These are phyloP conservation scores for Nannoperca obscura DNA, from an alignment of 2,797 vertebrate species.

Conservation along the genomic window DNA sequence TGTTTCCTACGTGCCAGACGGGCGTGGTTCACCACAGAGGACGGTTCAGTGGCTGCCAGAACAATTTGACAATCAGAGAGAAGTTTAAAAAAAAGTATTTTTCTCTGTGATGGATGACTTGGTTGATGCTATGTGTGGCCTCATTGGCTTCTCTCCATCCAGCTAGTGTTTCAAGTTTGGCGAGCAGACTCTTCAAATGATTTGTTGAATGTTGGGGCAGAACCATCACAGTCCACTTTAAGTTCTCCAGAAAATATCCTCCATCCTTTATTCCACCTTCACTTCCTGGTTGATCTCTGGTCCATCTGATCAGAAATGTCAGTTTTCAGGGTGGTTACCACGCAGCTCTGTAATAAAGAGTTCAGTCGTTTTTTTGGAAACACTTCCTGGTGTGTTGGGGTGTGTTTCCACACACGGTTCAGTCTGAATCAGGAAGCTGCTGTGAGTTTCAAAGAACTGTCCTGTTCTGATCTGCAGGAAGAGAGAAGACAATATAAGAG, in stretches of 20 bases:
- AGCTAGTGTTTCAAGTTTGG: slow-evolving; percentile 28
- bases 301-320: slow-evolving; percentile 40
- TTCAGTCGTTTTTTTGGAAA: slow-evolving; percentile 55
- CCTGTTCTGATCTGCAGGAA: slow-evolving; percentile 79
- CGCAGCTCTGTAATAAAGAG: slow-evolving; percentile 56
- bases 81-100: slow-evolving; percentile 15
- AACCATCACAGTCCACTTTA: slow-evolving; percentile 35
- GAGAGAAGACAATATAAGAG: slow-evolving; percentile 20
- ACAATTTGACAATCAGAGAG: slow-evolving; percentile 42
- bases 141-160: slow-evolving; percentile 36
- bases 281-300: slow-evolving; percentile 28
- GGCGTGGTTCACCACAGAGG: slow-evolving; percentile 30
- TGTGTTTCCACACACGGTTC: slow-evolving; percentile 34
- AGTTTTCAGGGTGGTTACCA: slow-evolving; percentile 15
- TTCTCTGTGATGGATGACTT: slow-evolving; percentile 45
- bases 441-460: slow-evolving; percentile 78
- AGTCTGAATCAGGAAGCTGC: slow-evolving; percentile 49
- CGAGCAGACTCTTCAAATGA: slow-evolving; percentile 31
- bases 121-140: slow-evolving; percentile 48
- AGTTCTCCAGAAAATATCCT: slow-evolving; percentile 40
- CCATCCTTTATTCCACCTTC: slow-evolving; percentile 25
- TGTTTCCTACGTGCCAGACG: slow-evolving; percentile 36
- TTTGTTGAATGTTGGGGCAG: slow-evolving; percentile 4
- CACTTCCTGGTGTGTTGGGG: slow-evolving; percentile 16
- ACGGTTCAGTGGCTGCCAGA: slow-evolving; percentile 35